phyloP scores from a whole-genome alignment of 1,140 invertebrate species.

The Asobara japonica region DNA sequence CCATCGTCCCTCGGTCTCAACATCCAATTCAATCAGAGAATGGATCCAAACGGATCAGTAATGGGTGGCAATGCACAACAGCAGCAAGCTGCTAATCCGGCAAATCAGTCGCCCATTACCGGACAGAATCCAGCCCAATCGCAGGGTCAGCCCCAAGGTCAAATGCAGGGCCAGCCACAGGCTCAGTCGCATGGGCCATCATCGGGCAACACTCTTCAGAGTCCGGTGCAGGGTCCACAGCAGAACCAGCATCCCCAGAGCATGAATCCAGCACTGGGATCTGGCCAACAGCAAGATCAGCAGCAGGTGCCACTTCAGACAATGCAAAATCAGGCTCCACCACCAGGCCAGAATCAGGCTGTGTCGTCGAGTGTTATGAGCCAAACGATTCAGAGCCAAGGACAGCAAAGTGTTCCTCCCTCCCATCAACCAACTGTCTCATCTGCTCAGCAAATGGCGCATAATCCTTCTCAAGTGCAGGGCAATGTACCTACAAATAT shows the following conservation, averaged over 20 bases:
- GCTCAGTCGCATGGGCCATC: slow-evolving; percentile 23
- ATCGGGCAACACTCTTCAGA: slow-evolving; percentile 33
- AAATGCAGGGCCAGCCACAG: not conserved
- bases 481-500: no score
- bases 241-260: slow-evolving; percentile 50
- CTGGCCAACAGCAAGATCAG: slow-evolving; percentile 47
- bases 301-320: slow-evolving; percentile 54
- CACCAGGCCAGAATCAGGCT: slow-evolving; percentile 45
- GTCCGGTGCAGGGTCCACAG: slow-evolving; percentile 38
- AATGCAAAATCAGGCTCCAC: slow-evolving; percentile 46
- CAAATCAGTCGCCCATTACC: not conserved
- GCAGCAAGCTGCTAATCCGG: slow-evolving; percentile 33
- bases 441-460: slow-evolving; percentile 52
- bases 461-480: slow-evolving; percentile 24
- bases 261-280: slow-evolving; percentile 52
- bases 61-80: slow-evolving; percentile 65
- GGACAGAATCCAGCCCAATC: not conserved
- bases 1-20: slow-evolving; percentile 68
- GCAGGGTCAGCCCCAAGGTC: not conserved
- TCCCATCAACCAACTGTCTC: slow-evolving; percentile 50
- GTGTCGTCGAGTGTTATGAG: slow-evolving; percentile 50
- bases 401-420: slow-evolving; percentile 55
- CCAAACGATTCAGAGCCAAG: slow-evolving; percentile 56
- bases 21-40: slow-evolving; percentile 66
- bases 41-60: slow-evolving; percentile 60